Conservation (phyloP, 2,113 vertebrate genomes). For the Dasyurus viverrinus region DNA sequence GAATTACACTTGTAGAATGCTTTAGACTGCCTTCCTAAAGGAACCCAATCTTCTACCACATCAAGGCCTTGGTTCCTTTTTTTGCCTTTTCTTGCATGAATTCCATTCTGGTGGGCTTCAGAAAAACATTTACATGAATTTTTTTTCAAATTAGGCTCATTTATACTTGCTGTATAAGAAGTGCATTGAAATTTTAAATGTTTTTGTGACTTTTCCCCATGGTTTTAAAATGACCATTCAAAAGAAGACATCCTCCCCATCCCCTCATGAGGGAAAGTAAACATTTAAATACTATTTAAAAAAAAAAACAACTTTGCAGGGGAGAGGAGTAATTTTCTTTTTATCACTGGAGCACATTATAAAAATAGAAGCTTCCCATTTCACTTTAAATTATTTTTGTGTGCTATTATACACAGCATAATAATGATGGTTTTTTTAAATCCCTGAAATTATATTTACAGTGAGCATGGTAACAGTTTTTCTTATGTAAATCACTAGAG, state of each 20-base stretch:
- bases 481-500: slow-evolving; percentile 28
- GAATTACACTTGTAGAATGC: not conserved
- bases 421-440: slow-evolving; percentile 1
- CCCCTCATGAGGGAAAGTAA: not conserved
- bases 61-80: not conserved
- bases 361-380: slow-evolving; percentile 38
- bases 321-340: slow-evolving; percentile 11
- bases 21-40: not conserved
- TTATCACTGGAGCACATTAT: slow-evolving; percentile 4
- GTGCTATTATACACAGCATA: slow-evolving; percentile 7
- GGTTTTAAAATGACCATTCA: not conserved
- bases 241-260: not conserved
- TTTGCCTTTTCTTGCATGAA: not conserved
- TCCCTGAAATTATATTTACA: slow-evolving; percentile 37
- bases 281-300: not conserved
- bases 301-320: not conserved
- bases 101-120: not conserved
- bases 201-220: not conserved
- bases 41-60: not conserved
- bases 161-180: not conserved
- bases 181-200: not conserved
- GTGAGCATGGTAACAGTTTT: not conserved
- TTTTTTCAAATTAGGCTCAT: not conserved
- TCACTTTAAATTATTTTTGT: not conserved
- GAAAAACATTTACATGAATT: not conserved